Evolutionary conservation across 2,888 invertebrate genomes (phyloP).

Genomic region (Vanessa cardui): DNA sequence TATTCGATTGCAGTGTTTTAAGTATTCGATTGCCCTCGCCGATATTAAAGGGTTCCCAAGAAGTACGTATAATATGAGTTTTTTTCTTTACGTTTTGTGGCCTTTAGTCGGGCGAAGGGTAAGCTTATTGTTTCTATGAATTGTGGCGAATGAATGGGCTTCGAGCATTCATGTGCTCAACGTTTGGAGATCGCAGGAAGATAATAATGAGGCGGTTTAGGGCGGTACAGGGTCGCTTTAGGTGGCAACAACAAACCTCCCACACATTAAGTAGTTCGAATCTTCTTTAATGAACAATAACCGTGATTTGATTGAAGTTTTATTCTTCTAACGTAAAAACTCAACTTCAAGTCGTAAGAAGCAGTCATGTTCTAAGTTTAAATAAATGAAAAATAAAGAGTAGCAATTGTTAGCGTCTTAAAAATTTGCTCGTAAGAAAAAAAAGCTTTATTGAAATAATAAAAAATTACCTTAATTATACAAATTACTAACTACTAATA

Average conservation of each 20-base stretch:
- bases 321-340: neutral
- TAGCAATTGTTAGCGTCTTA: too few relatives aligned
- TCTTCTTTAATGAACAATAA: neutral
- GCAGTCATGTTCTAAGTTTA: neutral
- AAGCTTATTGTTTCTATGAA: slow-evolving; percentile 79
- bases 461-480: too few relatives aligned
- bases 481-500: too few relatives aligned
- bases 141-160: slow-evolving; percentile 75
- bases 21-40: slow-evolving; percentile 80
- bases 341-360: neutral
- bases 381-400: too few relatives aligned
- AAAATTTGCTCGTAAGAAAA: too few relatives aligned
- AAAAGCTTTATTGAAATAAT: too few relatives aligned
- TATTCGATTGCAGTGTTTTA: slow-evolving; percentile 81
- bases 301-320: neutral
- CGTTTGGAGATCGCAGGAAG: slow-evolving; percentile 73
- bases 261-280: slow-evolving; percentile 44
- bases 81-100: slow-evolving; percentile 66
- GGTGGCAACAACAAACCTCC: slow-evolving; percentile 74
- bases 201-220: slow-evolving; percentile 72
- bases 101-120: slow-evolving; percentile 76
- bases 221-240: slow-evolving; percentile 66
- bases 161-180: slow-evolving; percentile 67
- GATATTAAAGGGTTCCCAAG: slow-evolving; percentile 79
- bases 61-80: slow-evolving; percentile 66